A percentile compares a stretch with the other conserved stretches of the same genome.
phyloP scores from a whole-genome alignment of 37 sponge, comb jelly and placozoan species.

The Petrosia ficiformis region DNA sequence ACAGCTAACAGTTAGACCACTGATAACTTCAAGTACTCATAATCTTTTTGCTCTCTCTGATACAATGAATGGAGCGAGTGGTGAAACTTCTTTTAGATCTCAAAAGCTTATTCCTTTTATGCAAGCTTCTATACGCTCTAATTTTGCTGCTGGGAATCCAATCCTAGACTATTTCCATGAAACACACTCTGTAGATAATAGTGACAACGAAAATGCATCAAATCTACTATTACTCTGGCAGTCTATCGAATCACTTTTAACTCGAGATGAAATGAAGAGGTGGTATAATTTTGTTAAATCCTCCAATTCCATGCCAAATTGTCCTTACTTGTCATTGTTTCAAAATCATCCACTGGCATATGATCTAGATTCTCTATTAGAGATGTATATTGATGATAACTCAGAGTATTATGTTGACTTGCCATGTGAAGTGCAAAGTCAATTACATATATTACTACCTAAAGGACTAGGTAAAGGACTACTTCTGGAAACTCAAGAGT shows the following conservation, averaged over 20 bases:
- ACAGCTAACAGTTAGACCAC: not conserved
- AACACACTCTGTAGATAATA: not conserved
- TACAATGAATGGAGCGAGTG: not conserved
- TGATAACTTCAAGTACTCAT: slow-evolving; percentile 30
- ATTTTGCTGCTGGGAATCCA: slow-evolving; percentile 47
- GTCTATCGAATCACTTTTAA: slow-evolving; percentile 53
- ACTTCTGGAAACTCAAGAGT: slow-evolving; percentile 44
- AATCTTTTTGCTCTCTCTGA: slow-evolving; percentile 23
- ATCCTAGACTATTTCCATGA: slow-evolving; percentile 34
- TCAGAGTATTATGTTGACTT: slow-evolving; percentile 25
- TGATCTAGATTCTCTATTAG: slow-evolving; percentile 29
- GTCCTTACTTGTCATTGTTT: slow-evolving; percentile 21
- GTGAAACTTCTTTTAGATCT: not conserved
- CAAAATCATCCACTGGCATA: slow-evolving; percentile 20
- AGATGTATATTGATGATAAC: slow-evolving; percentile 23
- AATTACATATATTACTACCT: slow-evolving; percentile 31
- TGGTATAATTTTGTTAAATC: slow-evolving; percentile 7
- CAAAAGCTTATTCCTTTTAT: slow-evolving; percentile 33
- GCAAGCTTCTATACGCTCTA: slow-evolving; percentile 47
- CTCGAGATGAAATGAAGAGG: slow-evolving; percentile 48
- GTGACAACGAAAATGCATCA: not conserved
- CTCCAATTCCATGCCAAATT: not conserved
- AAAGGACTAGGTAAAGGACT: slow-evolving; percentile 62
- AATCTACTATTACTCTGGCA: slow-evolving; percentile 64
- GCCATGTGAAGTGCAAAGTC: slow-evolving; percentile 10